Evolutionary conservation across 1,140 invertebrate genomes (phyloP).

Genomic region (Zophobas atratus): DNA sequence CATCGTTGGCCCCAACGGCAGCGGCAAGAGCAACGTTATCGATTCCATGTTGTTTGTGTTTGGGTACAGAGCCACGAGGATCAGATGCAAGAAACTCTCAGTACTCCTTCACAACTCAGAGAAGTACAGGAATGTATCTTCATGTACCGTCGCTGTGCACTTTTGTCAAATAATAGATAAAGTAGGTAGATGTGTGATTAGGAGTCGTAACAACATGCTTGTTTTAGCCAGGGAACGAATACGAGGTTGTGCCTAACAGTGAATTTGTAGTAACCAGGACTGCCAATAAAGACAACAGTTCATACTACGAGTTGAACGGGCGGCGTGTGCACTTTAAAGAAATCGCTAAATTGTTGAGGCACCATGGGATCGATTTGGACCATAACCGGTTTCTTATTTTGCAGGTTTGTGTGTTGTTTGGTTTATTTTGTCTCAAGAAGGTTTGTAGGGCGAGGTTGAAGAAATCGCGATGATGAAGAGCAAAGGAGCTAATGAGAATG

Average conservation of each 20-base stretch:
- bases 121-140: constrained; percentile 81
- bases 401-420: constrained; percentile 76
- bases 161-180: constrained; percentile 93
- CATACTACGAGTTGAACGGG: constrained; percentile 88
- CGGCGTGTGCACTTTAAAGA: constrained; percentile 90
- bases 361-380: constrained; percentile 94
- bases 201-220: too few species aligned
- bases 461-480: constrained; percentile 99
- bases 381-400: constrained; percentile 98
- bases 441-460: constrained; percentile 95
- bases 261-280: constrained; percentile 90
- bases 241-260: constrained; percentile 83
- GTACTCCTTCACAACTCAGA: constrained; percentile 96
- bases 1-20: constrained; percentile 99
- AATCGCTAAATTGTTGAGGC: constrained; percentile 83
- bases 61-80: constrained; percentile 96
- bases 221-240: constrained; percentile 78
- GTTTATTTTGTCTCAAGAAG: constrained; percentile 10
- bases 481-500: constrained; percentile 88
- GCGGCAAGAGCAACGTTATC: constrained; percentile 99
- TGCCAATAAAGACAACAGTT: constrained; percentile 91
- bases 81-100: constrained; percentile 96
- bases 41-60: constrained; percentile 99
- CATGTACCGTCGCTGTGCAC: constrained; percentile 91
- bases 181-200: constrained; percentile 61